A percentile compares a stretch with the other conserved stretches of the same genome.
Evolutionary conservation across 2,113 vertebrate species (phyloP).

Genomic region (Phocoena sinus): DNA sequence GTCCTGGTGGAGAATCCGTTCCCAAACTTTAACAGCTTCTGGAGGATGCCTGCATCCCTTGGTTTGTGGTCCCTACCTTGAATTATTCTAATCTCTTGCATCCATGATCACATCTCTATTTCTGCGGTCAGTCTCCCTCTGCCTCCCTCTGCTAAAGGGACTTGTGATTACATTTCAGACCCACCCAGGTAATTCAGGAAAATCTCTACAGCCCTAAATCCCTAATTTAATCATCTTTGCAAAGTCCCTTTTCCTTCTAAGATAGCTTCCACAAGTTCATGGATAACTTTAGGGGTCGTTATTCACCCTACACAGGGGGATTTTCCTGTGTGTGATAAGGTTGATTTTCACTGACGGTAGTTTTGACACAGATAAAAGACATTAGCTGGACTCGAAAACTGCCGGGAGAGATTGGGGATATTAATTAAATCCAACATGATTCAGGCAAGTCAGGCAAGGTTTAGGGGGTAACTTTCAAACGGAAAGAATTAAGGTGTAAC

Average conservation of each 20-base stretch:
- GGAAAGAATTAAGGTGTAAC: background rate
- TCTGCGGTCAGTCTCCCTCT: background rate
- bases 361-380: too few relatives aligned
- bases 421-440: background rate
- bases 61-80: fast-evolving
- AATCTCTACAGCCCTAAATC: background rate
- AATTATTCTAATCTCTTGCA: fast-evolving
- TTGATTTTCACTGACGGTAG: background rate
- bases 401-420: too few relatives aligned
- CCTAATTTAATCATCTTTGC: too few relatives aligned
- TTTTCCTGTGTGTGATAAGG: fast-evolving
- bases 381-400: background rate
- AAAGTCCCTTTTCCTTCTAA: background rate
- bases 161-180: background rate
- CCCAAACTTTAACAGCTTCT: fast-evolving
- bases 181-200: background rate
- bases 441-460: background rate
- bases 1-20: fast-evolving
- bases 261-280: fast-evolving
- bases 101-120: background rate
- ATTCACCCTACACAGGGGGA: background rate
- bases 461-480: background rate
- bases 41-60: background rate
- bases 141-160: background rate
- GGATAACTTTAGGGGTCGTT: fast-evolving